phyloP scores from a whole-genome alignment of 2,888 invertebrate species.

The Rhagonycha lutea region DNA sequence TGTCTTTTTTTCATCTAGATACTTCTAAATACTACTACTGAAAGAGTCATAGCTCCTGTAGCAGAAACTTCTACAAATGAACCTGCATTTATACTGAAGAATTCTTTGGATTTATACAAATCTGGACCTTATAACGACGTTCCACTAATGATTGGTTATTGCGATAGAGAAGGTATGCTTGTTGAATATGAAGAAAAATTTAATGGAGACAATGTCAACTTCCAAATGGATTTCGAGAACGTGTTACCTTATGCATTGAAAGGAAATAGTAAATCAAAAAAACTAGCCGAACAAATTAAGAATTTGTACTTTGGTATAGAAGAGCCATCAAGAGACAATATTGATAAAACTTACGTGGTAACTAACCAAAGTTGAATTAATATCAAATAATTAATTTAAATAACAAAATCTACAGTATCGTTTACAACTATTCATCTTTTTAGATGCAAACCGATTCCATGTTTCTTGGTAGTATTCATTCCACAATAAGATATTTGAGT shows the following conservation, averaged over 20 bases:
- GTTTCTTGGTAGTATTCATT: slow-evolving; percentile 35
- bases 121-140: slow-evolving; percentile 47
- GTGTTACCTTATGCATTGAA: slow-evolving; percentile 46
- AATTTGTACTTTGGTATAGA: slow-evolving; percentile 55
- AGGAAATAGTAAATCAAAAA: slow-evolving; percentile 38
- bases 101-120: slow-evolving; percentile 42
- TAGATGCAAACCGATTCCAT: slow-evolving; percentile 35
- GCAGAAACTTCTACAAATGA: slow-evolving; percentile 38
- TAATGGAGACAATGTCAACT: background rate
- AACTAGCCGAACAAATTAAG: slow-evolving; percentile 52
- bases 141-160: slow-evolving; percentile 49
- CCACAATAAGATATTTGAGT: slow-evolving; percentile 29
- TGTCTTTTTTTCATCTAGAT: too few species aligned
- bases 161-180: slow-evolving; percentile 38
- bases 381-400: background rate
- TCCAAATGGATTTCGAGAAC: slow-evolving; percentile 43
- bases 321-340: slow-evolving; percentile 47
- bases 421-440: slow-evolving; percentile 5
- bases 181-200: background rate
- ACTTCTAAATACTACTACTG: too few species aligned
- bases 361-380: background rate
- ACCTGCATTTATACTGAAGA: slow-evolving; percentile 43
- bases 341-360: slow-evolving; percentile 36
- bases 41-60: slow-evolving; percentile 24
- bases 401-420: background rate